A percentile compares a stretch with the other conserved stretches of the same genome.
These are phyloP conservation scores for Cotesia chilonis DNA, from an alignment of 1,140 invertebrate species.

Conservation along the genomic window DNA sequence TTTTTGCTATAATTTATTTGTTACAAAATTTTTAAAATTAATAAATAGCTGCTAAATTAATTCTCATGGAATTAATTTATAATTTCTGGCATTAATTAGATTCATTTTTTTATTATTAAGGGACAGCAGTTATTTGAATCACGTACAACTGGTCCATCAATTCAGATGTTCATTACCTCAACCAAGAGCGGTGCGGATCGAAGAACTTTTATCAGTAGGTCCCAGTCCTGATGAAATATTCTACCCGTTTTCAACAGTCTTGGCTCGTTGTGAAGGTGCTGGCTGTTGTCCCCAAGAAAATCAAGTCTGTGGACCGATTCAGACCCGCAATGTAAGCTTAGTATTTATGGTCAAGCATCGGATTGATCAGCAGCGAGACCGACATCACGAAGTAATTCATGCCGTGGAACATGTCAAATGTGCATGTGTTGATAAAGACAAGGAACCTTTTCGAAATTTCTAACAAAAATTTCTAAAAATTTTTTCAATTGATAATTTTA, in stretches of 20 bases:
- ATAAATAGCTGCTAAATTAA: too few relatives aligned
- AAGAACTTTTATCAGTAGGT: conserved; percentile 53
- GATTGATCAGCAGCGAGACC: conserved; percentile 55
- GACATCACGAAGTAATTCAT: conserved; percentile 58
- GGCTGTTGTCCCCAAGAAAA: conserved; percentile 56
- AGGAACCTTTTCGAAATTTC: neutral
- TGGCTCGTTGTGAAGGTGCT: conserved; percentile 55
- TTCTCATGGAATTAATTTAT: neutral
- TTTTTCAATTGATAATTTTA: conserved; percentile 4
- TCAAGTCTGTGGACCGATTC: conserved; percentile 55
- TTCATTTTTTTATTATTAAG: conserved; percentile 38
- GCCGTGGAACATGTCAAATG: conserved; percentile 56
- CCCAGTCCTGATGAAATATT: conserved; percentile 57
- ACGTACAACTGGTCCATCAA: conserved; percentile 57
- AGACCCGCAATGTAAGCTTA: conserved; percentile 55
- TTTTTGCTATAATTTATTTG: too few relatives aligned
- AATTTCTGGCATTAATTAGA: neutral
- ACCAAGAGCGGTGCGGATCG: conserved; percentile 53
- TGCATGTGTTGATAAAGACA: conserved; percentile 44
- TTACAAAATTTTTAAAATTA: too few relatives aligned
- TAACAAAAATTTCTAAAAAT: neutral
- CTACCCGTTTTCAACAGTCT: conserved; percentile 59
- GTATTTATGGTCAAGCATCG: conserved; percentile 59
- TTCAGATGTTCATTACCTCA: conserved; percentile 57
- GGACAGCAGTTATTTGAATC: conserved; percentile 56